Evolutionary conservation across 1,140 invertebrate species (phyloP), one percentile per base, ranked within the genome.

Genomic region (Drosophila santomea): DNA sequence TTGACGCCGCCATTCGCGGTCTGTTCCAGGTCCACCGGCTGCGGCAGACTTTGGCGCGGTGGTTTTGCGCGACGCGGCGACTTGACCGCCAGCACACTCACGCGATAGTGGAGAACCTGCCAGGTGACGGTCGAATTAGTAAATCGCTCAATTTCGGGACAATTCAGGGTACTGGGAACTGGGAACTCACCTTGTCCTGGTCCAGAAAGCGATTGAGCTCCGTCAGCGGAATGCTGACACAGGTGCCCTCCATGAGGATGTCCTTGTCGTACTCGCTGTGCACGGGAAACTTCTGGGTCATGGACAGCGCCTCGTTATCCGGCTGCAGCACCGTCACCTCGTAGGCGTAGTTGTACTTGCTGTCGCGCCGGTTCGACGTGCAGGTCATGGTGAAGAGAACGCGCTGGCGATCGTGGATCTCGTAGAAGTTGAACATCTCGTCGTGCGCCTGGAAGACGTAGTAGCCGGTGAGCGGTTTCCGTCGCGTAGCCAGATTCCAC

Each of bases 381-480:
- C 84, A 91, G 17, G 91, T 92, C 91, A 91, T 91, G 61, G 91
- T 92, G 45, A 91, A 92, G 2, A 91, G 77, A 14, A 91, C 73
- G 17, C 85, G 79, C 50, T 86, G 74, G 54, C 80, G 80, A 47
- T 92, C 91, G 17, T 82, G 74, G 15, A 92, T 84, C 72, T 92
- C 91, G 38, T 91, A 92, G 51, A 92, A 91, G 64, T 92, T 92
- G 52, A 92, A 92, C 81, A 91, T 91, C 62, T 92, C 91, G 38
- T 90, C 81, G 48, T 69, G 77, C 3, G 85, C 78, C 57, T 92
- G 74, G 50, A 92, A 91, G 11, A 92, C 84, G 60, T 92, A 92
- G 44, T 92, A 92, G 0, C 91, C 91, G 6, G 91, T 83, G 0
- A 92, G 60, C 1, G 91, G 84, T 15, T 91, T 89, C 4, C 81